phyloP scores from a whole-genome alignment of 1,140 invertebrate genomes.

The Apolygus lucorum region DNA sequence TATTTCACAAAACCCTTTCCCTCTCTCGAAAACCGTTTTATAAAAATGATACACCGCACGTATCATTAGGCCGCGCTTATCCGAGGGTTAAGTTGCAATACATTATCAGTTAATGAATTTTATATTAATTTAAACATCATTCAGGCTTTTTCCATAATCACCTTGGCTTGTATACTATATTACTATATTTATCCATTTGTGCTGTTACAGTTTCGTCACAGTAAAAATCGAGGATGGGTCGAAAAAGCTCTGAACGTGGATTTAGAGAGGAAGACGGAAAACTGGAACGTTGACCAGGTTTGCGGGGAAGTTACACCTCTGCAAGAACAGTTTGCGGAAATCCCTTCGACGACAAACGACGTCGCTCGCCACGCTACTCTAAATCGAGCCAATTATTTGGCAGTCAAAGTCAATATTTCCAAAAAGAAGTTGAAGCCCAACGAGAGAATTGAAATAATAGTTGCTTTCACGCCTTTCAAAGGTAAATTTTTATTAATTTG shows the following conservation, averaged over 20 bases:
- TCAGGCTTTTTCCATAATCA: no score
- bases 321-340: background rate
- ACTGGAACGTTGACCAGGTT: slow-evolving; percentile 10
- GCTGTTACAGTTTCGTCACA: slow-evolving; percentile 19
- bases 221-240: background rate
- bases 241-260: slow-evolving; percentile 2
- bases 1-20: no score
- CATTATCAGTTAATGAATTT: no score
- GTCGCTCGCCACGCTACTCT: slow-evolving; percentile 10
- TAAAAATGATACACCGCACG: no score
- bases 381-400: slow-evolving; percentile 11
- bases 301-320: slow-evolving; percentile 8
- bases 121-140: no score
- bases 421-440: slow-evolving; percentile 19
- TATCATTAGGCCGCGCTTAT: no score
- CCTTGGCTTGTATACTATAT: slow-evolving; percentile 1
- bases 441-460: slow-evolving; percentile 23
- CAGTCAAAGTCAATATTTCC: slow-evolving; percentile 22
- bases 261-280: background rate
- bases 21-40: no score
- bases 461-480: slow-evolving; percentile 28
- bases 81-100: no score
- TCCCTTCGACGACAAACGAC: background rate
- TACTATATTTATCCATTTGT: background rate
- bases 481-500: no score